A percentile compares a stretch with the other conserved stretches of the same genome.
phyloP scores from a whole-genome alignment of 1,140 invertebrate genomes.

The Acromyrmex charruanus region DNA sequence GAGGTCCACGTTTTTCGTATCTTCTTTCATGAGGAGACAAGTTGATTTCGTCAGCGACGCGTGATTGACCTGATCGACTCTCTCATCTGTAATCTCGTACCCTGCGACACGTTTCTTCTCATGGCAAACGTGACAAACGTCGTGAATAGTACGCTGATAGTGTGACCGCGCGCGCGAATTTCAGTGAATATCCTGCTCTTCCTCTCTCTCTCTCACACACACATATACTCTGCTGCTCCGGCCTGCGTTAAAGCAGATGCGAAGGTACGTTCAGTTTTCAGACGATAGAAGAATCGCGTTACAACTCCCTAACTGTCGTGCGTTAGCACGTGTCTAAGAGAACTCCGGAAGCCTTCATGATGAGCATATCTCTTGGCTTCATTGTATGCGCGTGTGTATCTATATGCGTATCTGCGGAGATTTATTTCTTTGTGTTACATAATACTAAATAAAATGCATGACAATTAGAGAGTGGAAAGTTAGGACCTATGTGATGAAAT shows the following conservation, averaged over 20 bases:
- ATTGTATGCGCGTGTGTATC: neutral
- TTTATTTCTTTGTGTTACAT: slow-evolving; percentile 47
- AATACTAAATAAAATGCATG: slow-evolving; percentile 35
- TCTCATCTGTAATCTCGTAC: neutral
- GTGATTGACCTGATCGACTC: neutral
- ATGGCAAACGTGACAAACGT: neutral
- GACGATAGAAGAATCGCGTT: neutral
- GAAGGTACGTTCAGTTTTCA: slow-evolving; percentile 47
- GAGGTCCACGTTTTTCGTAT: slow-evolving; percentile 60
- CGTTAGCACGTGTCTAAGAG: slow-evolving; percentile 27
- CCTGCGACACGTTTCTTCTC: neutral
- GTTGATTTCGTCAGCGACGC: slow-evolving; percentile 63
- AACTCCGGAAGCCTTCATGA: neutral
- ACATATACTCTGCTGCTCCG: neutral
- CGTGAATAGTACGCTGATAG: neutral
- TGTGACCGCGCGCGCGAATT: neutral
- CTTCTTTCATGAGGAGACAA: slow-evolving; percentile 48
- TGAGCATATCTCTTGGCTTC: neutral
- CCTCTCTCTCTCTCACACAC: neutral
- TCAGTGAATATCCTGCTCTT: slow-evolving; percentile 24
- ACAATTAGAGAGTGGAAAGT: slow-evolving; percentile 7
- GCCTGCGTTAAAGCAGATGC: neutral
- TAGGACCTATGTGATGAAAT: neutral
- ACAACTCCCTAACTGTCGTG: neutral
- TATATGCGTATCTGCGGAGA: neutral